Conservation (phyloP, 1,140 invertebrate genomes). For the Hermatobates lingyangjiaoensis region DNA sequence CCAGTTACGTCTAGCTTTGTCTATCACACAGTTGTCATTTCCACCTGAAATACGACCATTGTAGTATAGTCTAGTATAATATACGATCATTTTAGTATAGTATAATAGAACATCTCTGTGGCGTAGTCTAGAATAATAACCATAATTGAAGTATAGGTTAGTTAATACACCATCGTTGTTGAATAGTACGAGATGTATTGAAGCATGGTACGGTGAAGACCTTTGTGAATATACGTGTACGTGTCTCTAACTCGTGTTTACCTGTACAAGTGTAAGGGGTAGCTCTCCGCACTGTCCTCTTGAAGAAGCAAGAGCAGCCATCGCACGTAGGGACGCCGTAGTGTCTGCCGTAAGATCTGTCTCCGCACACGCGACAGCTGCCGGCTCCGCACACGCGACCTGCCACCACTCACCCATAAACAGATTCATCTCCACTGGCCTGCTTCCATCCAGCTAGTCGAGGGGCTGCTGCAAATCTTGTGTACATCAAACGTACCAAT, state of each 20-base stretch:
- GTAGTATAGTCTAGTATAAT: no score
- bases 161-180: not conserved
- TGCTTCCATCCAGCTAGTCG: no score
- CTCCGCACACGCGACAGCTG: slow-evolving; percentile 57
- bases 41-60: slow-evolving; percentile 43
- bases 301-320: slow-evolving; percentile 79
- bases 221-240: not conserved
- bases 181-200: not conserved
- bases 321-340: slow-evolving; percentile 75
- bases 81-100: not conserved
- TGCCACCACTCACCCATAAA: no score
- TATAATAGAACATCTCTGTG: not conserved
- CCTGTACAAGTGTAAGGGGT: slow-evolving; percentile 57
- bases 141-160: not conserved
- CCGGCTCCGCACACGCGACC: not conserved
- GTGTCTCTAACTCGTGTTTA: slow-evolving; percentile 23
- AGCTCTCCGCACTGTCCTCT: slow-evolving; percentile 49
- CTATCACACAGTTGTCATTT: slow-evolving; percentile 52
- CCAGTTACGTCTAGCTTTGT: slow-evolving; percentile 71
- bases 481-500: no score
- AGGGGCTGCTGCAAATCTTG: no score
- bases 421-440: no score
- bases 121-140: not conserved
- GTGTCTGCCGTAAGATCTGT: slow-evolving; percentile 70
- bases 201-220: not conserved